phyloP scores from a whole-genome alignment of 23 tunicate species.

The Halocynthia aurantium region DNA sequence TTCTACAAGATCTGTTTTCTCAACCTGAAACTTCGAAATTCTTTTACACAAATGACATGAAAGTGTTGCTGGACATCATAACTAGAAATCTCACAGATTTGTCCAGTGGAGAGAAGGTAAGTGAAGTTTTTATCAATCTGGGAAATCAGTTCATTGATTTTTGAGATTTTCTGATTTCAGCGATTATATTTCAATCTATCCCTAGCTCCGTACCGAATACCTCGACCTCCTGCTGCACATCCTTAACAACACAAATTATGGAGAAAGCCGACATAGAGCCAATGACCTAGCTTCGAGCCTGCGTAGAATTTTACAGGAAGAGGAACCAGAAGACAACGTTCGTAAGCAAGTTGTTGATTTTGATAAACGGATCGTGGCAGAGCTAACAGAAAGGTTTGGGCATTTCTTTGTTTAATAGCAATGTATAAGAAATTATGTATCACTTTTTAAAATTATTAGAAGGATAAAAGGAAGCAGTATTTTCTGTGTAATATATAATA shows the following conservation, averaged over 20 bases:
- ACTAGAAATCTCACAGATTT: conserved; percentile 68
- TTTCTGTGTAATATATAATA: too few relatives aligned
- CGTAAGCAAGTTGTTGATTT: conserved; percentile 33
- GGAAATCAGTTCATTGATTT: too few relatives aligned
- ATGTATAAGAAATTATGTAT: too few relatives aligned
- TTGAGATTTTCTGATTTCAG: neutral
- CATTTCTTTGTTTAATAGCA: neutral
- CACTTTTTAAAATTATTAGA: too few relatives aligned
- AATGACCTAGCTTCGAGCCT: conserved; percentile 36
- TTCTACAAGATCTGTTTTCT: conserved; percentile 72
- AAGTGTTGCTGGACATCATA: conserved; percentile 67
- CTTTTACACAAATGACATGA: conserved; percentile 83
- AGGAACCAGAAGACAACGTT: conserved; percentile 28
- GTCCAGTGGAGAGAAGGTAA: conserved; percentile 47
- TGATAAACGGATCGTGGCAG: conserved; percentile 55
- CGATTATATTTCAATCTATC: neutral
- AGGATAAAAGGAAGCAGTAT: too few relatives aligned
- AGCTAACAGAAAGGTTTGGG: conserved; percentile 11
- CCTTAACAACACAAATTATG: conserved; percentile 28
- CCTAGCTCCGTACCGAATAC: conserved; percentile 62
- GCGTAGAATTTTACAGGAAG: conserved; percentile 44
- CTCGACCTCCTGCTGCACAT: conserved; percentile 62
- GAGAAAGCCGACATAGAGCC: conserved; percentile 40
- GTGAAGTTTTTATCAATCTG: neutral
- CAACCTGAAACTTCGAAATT: conserved; percentile 43